Conservation (phyloP, 1,140 invertebrate genomes). For the Drepana arcuata region DNA sequence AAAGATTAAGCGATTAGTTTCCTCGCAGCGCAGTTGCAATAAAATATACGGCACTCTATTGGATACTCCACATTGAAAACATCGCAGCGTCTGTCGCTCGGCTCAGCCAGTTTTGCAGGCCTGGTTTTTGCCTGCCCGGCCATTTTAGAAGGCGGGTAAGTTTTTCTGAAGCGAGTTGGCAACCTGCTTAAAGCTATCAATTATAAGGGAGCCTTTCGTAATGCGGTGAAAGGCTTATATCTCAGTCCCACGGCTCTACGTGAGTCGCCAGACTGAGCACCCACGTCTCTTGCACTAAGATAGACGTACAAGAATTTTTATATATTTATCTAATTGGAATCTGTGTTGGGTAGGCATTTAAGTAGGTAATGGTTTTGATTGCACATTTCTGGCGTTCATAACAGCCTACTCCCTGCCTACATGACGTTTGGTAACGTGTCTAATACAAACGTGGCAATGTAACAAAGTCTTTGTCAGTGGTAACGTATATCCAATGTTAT, state of each 20-base stretch:
- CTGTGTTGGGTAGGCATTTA: no score
- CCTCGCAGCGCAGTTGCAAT: constrained; percentile 10
- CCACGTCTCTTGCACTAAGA: constrained; percentile 7
- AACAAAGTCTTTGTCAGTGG: no score
- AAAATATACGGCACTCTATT: constrained; percentile 18
- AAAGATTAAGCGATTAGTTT: constrained; percentile 23
- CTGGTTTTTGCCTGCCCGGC: constrained; percentile 30
- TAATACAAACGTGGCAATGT: no score
- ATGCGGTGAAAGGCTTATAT: constrained; percentile 28
- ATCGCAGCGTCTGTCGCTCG: not conserved
- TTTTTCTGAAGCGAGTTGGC: constrained; percentile 25
- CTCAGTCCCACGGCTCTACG: constrained; percentile 18
- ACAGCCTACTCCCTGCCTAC: no score
- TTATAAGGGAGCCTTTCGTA: constrained; percentile 46
- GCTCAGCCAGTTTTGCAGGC: constrained; percentile 25
- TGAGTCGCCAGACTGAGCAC: not conserved
- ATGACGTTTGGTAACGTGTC: no score
- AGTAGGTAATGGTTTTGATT: no score
- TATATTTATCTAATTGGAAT: not conserved
- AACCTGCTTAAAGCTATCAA: constrained; percentile 24
- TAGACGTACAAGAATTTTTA: constrained; percentile 5
- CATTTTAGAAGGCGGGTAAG: constrained; percentile 33
- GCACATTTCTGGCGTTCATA: no score
- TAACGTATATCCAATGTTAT: no score
- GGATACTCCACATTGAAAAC: constrained; percentile 4